A percentile compares a stretch with the other conserved stretches of the same genome.
phyloP scores from a whole-genome alignment of 2,888 invertebrate species.

The Ochropacha duplaris region DNA sequence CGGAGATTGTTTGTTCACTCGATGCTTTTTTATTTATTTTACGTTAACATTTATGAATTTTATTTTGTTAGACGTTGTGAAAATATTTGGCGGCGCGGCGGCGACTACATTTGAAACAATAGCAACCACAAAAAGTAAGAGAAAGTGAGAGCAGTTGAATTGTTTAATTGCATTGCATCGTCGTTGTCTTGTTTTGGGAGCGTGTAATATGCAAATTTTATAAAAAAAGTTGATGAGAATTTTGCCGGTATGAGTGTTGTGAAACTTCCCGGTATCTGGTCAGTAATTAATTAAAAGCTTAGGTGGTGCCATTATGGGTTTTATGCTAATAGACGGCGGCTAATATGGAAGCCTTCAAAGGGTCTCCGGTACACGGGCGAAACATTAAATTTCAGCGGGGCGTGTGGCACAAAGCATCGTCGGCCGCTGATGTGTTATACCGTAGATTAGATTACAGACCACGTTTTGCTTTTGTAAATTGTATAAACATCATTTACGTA shows the following conservation, averaged over 20 bases:
- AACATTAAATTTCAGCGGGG: conserved; percentile 68
- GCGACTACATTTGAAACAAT: conserved; percentile 24
- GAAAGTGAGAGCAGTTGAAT: conserved; percentile 25
- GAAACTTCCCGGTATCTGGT: conserved; percentile 55
- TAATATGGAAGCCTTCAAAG: conserved; percentile 75
- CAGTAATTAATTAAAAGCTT: conserved; percentile 79
- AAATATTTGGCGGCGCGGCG: conserved; percentile 24
- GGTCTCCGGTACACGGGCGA: conserved; percentile 48
- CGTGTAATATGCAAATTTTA: conserved; percentile 52
- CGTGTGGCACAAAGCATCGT: conserved; percentile 51
- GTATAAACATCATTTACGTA: background rate
- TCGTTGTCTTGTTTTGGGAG: conserved; percentile 27
- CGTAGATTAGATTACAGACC: conserved; percentile 54
- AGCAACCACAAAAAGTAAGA: conserved; percentile 15
- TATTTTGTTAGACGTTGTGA: conserved; percentile 25
- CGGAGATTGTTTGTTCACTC: conserved; percentile 76
- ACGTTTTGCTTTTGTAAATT: conserved; percentile 29
- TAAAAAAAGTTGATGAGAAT: conserved; percentile 48
- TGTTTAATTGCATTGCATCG: conserved; percentile 40
- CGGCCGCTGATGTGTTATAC: conserved; percentile 31
- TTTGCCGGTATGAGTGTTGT: conserved; percentile 37
- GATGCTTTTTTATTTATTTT: conserved; percentile 62
- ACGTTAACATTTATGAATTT: conserved; percentile 75
- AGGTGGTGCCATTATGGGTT: conserved; percentile 70
- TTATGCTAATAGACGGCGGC: conserved; percentile 74